Percentiles rank a stretch among this genome's conserved stretches.
These are phyloP conservation scores for Tethya wilhelma DNA, from an alignment of 37 sponge, comb jelly and placozoan species.

Conservation along the genomic window DNA sequence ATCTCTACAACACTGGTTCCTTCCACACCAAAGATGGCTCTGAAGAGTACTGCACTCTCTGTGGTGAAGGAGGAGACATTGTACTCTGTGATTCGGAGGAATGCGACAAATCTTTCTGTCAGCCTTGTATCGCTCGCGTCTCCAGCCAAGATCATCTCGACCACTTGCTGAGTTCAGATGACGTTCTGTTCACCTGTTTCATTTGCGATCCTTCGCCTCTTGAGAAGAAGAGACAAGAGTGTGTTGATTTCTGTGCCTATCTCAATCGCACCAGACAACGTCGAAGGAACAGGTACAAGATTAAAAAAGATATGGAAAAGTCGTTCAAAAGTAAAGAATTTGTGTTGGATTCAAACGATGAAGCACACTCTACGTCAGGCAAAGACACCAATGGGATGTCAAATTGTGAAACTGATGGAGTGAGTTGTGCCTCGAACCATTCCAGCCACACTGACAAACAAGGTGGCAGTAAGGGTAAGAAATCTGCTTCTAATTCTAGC, in stretches of 20 bases:
- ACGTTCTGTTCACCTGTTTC: slow-evolving; percentile 35
- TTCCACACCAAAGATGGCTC: slow-evolving; percentile 41
- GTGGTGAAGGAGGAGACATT: slow-evolving; percentile 82
- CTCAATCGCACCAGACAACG: no score
- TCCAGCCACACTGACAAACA: background rate
- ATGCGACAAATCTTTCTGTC: slow-evolving; percentile 63
- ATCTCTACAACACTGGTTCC: slow-evolving; percentile 34
- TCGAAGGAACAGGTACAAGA: no score
- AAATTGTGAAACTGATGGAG: background rate
- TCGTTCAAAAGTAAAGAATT: slow-evolving; percentile 1
- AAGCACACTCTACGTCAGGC: background rate
- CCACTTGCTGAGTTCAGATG: background rate
- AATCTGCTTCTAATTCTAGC: no score
- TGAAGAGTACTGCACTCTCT: slow-evolving; percentile 73
- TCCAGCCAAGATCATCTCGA: slow-evolving; percentile 29
- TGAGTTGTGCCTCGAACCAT: background rate
- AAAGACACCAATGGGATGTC: background rate
- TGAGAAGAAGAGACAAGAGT: no score
- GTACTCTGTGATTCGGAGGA: slow-evolving; percentile 48
- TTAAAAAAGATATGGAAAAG: background rate
- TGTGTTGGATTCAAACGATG: background rate
- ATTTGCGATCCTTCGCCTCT: slow-evolving; percentile 57
- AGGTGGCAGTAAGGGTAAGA: slow-evolving; percentile 3
- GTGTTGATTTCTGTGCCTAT: no score
- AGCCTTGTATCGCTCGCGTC: slow-evolving; percentile 42